Percentiles rank a stretch among this genome's conserved stretches.
Conservation (phyloP, 2,888 invertebrate genomes). For the Nomada lathburiana region DNA sequence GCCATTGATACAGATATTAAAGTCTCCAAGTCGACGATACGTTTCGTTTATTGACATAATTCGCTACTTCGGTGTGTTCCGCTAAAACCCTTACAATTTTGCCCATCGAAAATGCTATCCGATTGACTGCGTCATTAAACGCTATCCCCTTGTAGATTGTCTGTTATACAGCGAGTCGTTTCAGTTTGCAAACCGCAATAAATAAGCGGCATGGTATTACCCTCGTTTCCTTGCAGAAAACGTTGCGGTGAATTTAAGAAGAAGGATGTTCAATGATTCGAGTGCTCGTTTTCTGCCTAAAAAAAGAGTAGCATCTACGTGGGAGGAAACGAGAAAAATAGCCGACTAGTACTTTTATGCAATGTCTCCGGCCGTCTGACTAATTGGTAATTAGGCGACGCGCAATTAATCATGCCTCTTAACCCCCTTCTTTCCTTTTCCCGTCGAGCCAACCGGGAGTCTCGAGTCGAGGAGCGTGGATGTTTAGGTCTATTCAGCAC, state of each 20-base stretch:
- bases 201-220: not conserved
- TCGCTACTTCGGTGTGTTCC: not conserved
- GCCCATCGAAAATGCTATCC: not conserved
- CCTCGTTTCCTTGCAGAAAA: not conserved
- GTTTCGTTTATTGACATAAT: not conserved
- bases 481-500: slow-evolving; percentile 78
- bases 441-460: slow-evolving; percentile 48
- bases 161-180: no score
- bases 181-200: not conserved
- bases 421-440: slow-evolving; percentile 65
- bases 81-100: not conserved
- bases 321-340: slow-evolving; percentile 53
- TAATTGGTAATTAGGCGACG: slow-evolving; percentile 79
- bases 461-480: slow-evolving; percentile 69
- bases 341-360: slow-evolving; percentile 37
- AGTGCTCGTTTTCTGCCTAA: slow-evolving; percentile 13
- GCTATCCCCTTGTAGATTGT: no score
- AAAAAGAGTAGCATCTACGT: slow-evolving; percentile 8
- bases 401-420: slow-evolving; percentile 79
- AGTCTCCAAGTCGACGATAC: slow-evolving; percentile 28
- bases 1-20: slow-evolving; percentile 2
- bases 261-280: not conserved
- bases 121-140: no score
- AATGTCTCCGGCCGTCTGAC: slow-evolving; percentile 53
- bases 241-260: slow-evolving; percentile 1